Evolutionary conservation across 2,113 vertebrate species (phyloP).

Genomic region (Petrocephalus zakoni): DNA sequence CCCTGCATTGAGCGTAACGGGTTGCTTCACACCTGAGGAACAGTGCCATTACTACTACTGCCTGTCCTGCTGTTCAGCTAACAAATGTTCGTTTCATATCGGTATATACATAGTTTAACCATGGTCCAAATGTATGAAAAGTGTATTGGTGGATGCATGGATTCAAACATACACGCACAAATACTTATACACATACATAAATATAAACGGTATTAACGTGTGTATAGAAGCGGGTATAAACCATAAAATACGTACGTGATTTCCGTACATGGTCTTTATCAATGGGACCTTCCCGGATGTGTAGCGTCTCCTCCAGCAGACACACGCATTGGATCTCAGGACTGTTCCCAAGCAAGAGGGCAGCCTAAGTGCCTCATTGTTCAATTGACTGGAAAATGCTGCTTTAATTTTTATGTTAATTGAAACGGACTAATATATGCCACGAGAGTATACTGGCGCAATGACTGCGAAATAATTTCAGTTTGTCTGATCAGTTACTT

Average conservation of each 20-base stretch:
- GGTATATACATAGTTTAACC: not conserved
- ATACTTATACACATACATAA: not conserved
- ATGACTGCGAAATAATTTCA: slow-evolving; percentile 46
- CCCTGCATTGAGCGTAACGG: not conserved
- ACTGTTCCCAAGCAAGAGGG: slow-evolving; percentile 74
- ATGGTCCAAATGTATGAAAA: not conserved
- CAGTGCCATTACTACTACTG: too few species aligned
- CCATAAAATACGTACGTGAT: not conserved
- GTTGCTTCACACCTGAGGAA: not conserved
- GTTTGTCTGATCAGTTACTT: slow-evolving; percentile 45
- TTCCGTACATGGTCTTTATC: not conserved
- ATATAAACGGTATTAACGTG: not conserved
- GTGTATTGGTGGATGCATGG: not conserved
- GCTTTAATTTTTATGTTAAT: slow-evolving; percentile 97
- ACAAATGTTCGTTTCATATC: not conserved
- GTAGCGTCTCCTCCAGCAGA: slow-evolving; percentile 56
- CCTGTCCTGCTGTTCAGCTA: not conserved
- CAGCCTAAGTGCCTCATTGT: slow-evolving; percentile 75
- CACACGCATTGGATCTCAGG: slow-evolving; percentile 69
- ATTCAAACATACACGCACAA: not conserved
- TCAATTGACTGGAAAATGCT: slow-evolving; percentile 98
- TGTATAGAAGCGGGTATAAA: not conserved
- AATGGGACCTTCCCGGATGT: not conserved
- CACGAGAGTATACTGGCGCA: slow-evolving; percentile 53
- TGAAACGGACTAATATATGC: slow-evolving; percentile 83